Conservation (phyloP, 2,888 invertebrate genomes). For the Augochlorella aurata region DNA sequence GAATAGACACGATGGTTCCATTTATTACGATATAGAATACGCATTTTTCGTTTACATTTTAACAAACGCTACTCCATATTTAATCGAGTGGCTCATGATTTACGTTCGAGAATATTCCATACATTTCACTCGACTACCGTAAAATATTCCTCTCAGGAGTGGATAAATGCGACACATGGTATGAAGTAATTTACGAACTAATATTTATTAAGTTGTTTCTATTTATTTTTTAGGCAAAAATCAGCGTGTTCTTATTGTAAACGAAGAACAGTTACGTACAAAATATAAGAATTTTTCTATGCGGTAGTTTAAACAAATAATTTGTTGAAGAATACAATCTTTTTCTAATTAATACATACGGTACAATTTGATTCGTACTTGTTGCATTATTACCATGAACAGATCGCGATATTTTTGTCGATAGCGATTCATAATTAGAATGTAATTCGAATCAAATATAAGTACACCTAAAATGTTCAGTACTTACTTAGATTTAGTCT, state of each 20-base stretch:
- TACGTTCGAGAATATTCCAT: not conserved
- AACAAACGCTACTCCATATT: not conserved
- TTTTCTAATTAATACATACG: slow-evolving; percentile 7
- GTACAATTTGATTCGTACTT: not conserved
- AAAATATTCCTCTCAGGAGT: not conserved
- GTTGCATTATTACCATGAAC: not conserved
- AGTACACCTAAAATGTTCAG: not conserved
- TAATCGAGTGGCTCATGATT: not conserved
- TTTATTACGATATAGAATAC: not conserved
- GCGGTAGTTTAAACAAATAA: not conserved
- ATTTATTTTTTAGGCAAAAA: not conserved
- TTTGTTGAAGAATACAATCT: not conserved
- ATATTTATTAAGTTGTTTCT: not conserved
- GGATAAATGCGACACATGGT: not conserved
- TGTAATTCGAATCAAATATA: not conserved
- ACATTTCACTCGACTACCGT: not conserved
- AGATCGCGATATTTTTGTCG: not conserved
- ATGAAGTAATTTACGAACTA: not conserved
- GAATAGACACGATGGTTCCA: too few relatives aligned
- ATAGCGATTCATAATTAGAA: not conserved
- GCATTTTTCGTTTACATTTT: not conserved
- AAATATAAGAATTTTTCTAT: not conserved
- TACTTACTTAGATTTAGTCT: not conserved
- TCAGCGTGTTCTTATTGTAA: not conserved
- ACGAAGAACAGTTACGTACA: not conserved